These are phyloP conservation scores for Mormyrus iriodes DNA, from an alignment of 2,113 vertebrate genomes.

Conservation along the genomic window DNA sequence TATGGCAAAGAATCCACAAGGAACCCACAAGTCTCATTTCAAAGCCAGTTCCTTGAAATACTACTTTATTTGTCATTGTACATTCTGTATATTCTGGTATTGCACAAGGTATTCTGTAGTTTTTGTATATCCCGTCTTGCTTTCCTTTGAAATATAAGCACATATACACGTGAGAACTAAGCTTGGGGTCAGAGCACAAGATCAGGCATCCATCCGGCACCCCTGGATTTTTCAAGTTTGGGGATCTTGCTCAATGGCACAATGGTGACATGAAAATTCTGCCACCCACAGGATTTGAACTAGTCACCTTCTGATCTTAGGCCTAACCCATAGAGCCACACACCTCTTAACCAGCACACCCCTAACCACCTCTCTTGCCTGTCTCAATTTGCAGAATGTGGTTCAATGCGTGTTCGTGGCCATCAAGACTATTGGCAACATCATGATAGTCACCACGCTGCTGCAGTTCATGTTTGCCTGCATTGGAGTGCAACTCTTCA, in stretches of 20 bases:
- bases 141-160: neutral
- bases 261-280: neutral
- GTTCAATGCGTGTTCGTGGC: slow-evolving; percentile 98
- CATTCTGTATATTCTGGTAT: no score
- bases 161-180: neutral
- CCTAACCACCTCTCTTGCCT: slow-evolving; percentile 1
- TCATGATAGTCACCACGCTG: slow-evolving; percentile 97
- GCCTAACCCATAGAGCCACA: neutral
- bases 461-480: slow-evolving; percentile 98
- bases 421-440: slow-evolving; percentile 95
- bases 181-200: neutral
- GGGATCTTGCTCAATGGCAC: neutral
- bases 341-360: neutral
- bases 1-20: neutral
- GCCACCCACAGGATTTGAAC: neutral
- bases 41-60: neutral
- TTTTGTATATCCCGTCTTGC: neutral
- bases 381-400: slow-evolving; percentile 71
- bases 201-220: neutral
- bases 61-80: neutral
- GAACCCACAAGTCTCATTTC: neutral
- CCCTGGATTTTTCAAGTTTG: neutral
- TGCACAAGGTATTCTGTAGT: neutral
- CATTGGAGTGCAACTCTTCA: slow-evolving; percentile 94
- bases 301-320: neutral